Percentiles rank a stretch among this genome's conserved stretches.
These are phyloP conservation scores for Squalus acanthias DNA, from an alignment of 2,797 vertebrate species.

Conservation along the genomic window DNA sequence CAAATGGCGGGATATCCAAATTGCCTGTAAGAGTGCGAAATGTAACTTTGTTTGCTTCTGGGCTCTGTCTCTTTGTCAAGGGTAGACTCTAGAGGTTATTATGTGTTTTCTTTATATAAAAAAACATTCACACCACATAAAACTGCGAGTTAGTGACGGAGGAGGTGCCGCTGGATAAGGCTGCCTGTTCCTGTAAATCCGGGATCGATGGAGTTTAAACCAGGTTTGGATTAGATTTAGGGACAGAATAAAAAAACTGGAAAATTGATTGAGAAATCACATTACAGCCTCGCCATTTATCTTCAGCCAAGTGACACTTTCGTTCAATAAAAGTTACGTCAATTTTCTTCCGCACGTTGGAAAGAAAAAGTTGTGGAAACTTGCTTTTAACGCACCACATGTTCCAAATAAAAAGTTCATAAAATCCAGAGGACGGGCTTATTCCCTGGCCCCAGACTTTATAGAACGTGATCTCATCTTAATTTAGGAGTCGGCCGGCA, in stretches of 20 bases:
- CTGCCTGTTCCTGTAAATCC: not conserved
- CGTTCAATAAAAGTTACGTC: conserved; percentile 5
- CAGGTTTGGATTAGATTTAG: not conserved
- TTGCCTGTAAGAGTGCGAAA: not conserved
- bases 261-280: conserved; percentile 29
- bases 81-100: not conserved
- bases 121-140: not conserved
- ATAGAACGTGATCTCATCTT: not conserved
- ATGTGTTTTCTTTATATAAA: not conserved
- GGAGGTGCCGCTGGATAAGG: not conserved
- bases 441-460: not conserved
- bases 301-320: not conserved
- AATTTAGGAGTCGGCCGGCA: not conserved
- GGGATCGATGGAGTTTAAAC: not conserved
- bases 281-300: conserved; percentile 23
- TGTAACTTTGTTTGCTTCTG: not conserved
- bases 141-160: not conserved
- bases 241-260: not conserved
- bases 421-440: not conserved
- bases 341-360: not conserved
- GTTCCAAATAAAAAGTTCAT: not conserved
- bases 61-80: not conserved
- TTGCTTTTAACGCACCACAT: not conserved
- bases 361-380: not conserved
- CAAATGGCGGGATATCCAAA: not conserved